Evolutionary conservation across 2,797 vertebrate species (phyloP), one percentile per base, ranked within the genome.

Genomic region (Sus cebifrons): DNA sequence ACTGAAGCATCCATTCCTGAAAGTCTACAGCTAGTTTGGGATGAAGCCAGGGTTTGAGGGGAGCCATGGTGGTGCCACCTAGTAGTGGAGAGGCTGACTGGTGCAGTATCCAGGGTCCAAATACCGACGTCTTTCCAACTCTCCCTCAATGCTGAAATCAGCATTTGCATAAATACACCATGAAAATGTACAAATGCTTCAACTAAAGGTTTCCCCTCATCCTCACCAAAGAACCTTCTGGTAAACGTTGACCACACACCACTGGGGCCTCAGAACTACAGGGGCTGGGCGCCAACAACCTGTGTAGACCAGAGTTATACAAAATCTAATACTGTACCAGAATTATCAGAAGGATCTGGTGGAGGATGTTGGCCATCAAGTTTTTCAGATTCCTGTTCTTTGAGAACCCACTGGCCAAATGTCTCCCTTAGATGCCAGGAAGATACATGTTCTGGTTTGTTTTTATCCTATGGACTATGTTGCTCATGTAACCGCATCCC

Each of bases 231-330:
- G 40, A 70, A 64, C 52, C 6, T 13, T 17, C 6, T 83, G 17
- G 49, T 8, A 40, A 60, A 60, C 32, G 32, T 54, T 54, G 15
- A 58, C 32, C n/a, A 58, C 6, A 6, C 10, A 60, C 15, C 2
- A 7, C 0, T 52, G 17, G 3, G 8, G 40, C 67, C 25, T 29
- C 7, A 49, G 15, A 78, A 68, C 3, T 62, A 6, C 49, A 21
- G 32, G 23, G n/a, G 29, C 27, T 13, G 8, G 27, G 20, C 0
- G 0, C 13, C 15, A 52, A 3, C 9, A 1, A 2, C 17, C 15
- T 36, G 65, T 40, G 2, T 8, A 3, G 40, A 9, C 3, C 1
- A 8, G 3, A 4, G 5, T 40, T 9, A 15, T 5, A 49, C 4
- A 65, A 40, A 71, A 52, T 82, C 29, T 1, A n/a, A 44, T 9